phyloP scores from a whole-genome alignment of 2,888 invertebrate genomes.

The Miltochrista miniata region DNA sequence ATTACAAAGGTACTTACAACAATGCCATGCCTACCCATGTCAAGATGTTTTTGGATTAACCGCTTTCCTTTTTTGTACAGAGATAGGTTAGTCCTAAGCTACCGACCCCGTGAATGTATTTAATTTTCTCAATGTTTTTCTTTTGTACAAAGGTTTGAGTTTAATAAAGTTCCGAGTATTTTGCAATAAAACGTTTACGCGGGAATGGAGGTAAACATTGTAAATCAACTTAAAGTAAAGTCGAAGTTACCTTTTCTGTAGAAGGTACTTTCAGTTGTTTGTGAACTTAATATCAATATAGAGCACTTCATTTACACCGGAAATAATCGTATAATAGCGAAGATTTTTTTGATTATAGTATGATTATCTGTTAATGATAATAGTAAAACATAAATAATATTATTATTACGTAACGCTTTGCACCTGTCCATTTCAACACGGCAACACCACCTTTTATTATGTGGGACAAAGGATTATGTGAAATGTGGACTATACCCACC shows the following conservation, averaged over 20 bases:
- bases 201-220: constrained; percentile 10
- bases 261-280: constrained; percentile 4
- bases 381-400: too few relatives aligned
- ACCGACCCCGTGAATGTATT: constrained; percentile 16
- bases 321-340: too few relatives aligned
- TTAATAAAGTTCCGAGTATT: constrained; percentile 8
- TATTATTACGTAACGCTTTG: too few relatives aligned
- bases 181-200: constrained; percentile 9
- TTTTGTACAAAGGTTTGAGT: constrained; percentile 12
- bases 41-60: constrained; percentile 48
- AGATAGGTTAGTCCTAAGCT: constrained; percentile 21
- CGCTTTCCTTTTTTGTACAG: constrained; percentile 32
- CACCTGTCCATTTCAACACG: too few relatives aligned
- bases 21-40: constrained; percentile 49
- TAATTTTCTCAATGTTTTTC: constrained; percentile 18
- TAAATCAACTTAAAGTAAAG: constrained; percentile 1
- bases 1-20: constrained; percentile 41
- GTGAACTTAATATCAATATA: too few relatives aligned
- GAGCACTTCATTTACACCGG: too few relatives aligned
- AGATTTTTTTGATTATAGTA: too few relatives aligned
- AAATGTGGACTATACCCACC: too few relatives aligned
- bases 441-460: too few relatives aligned
- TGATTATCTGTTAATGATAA: too few relatives aligned
- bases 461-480: too few relatives aligned
- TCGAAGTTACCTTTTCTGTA: too few relatives aligned